Base-by-base conservation (phyloP, 1,140 invertebrate species). In the Lamellibrachia luymesi region DNA sequence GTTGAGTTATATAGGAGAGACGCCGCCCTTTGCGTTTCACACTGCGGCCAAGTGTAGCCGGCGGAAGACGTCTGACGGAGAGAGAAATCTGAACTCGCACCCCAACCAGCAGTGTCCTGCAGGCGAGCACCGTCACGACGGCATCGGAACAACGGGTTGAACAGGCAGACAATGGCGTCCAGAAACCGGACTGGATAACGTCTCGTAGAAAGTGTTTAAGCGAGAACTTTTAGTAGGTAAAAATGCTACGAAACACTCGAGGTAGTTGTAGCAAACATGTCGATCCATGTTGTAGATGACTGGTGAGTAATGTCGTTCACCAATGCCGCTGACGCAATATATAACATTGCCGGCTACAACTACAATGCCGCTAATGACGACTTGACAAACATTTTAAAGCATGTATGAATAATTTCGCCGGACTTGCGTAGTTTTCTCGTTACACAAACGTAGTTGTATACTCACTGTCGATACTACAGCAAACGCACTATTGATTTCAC, bases 1-100 rank as follows among this genome's bases (percentile, higher is more conserved):
- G 64, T 80, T 22, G 64, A 80, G 64, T 80, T 80, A 80, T 80
- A 80, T 80, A 80, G 64, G 64, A 80, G 64, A 80, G 64, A 80
- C 64, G 64, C 17, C 4, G 25, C 64, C 64, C 25, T 80, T 80
- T 80, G 64, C 64, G 7, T 80, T 80, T 80, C 64, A 80, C 64
- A 80, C 8, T 56, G 13, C 13, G 13, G 64, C 64, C 64, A 80
- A 80, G 64, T 80, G 64, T 80, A 22, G 64, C 64, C 64, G 64
- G 17, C 64, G 64, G 64, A 80, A 80, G 64, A 8, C 13, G 64
- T 80, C 2, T 22, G 5, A 13, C 6, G 52, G 13, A 56, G 38
- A 38, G 38, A 13, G 52, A 56, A 6, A 13, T 56, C 52, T 6
- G 13, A 56, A 7, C 6, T 13, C 52, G 13, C 6, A 56, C 13